Evolutionary conservation across 2,113 vertebrate species (phyloP), one percentile per base, ranked within the genome.

Genomic region (Alces alces): DNA sequence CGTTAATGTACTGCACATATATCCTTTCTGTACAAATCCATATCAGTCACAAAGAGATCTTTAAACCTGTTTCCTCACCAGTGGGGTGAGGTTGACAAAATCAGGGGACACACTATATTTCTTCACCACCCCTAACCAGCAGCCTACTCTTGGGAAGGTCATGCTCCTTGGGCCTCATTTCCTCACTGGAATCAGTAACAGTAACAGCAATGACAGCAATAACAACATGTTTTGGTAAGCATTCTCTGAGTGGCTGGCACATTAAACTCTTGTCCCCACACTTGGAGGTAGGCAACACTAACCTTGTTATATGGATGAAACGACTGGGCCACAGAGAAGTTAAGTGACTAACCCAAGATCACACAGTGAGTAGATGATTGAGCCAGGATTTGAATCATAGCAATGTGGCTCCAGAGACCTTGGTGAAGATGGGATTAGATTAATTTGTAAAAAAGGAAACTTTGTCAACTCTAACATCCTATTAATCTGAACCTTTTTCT

Each of bases 21-120:
- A 2, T 10, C 2, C 36, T 16, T 12, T 2, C 70, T 19, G 6
- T 57, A 39, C 4, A 10, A 12, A 19, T 30, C 7, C n/a, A 7
- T 39, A 28, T 30, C 76, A 7, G 6, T 17, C 60, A 17, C 7
- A 1, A 5, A 55, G 45, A 50, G 78, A 1, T 17, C 79, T 50
- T 2, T 5, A 33, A 87, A 52, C 27, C 28, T 1, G 7, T 39
- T 16, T n/a, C 45, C 45, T 91, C 17, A 16, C 50, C 12, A 28
- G 61, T 11, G 43, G 30, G n/a, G 15, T 14, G 45, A 47, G 47
- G 19, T 17, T 19, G 14, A 10, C 2, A 50, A 14, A 27, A 17
- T 8, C 3, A 14, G 11, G 54, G 4, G 6, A 5, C 10, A 30
- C 1, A 0, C 5, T 5, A 2, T 15, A 1, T 39, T 28, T 25